These are phyloP conservation scores for Rhorus exstirpatorius DNA, from an alignment of 2,888 invertebrate species.

Conservation along the genomic window DNA sequence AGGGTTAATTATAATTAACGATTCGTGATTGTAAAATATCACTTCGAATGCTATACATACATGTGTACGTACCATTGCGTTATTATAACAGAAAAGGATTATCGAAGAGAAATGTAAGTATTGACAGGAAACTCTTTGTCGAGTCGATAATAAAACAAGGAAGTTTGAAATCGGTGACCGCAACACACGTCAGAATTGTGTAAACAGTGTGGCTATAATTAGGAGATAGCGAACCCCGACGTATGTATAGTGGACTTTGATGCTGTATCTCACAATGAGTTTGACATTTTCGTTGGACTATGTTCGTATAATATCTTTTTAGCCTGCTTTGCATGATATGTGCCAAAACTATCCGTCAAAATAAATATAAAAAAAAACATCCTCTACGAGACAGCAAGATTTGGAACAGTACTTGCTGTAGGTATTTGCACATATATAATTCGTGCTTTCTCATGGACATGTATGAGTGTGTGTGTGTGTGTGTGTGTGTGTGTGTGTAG, in stretches of 20 bases:
- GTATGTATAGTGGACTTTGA: constrained; percentile 15
- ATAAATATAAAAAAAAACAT: constrained; percentile 10
- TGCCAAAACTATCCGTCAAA: constrained; percentile 24
- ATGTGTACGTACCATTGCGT: too few species aligned
- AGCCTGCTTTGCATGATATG: neutral
- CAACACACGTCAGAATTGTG: neutral
- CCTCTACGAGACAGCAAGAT: neutral
- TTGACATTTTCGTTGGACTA: neutral
- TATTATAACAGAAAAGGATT: too few species aligned
- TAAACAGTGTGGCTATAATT: neutral
- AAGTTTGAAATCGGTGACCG: neutral
- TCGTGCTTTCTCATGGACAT: too few species aligned
- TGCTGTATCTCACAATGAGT: constrained; percentile 17
- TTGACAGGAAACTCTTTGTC: neutral
- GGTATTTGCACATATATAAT: neutral
- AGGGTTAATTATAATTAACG: too few species aligned
- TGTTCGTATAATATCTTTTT: neutral
- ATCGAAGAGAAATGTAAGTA: neutral
- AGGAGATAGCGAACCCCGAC: neutral
- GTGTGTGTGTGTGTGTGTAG: neutral
- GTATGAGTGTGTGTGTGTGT: neutral
- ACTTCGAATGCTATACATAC: too few species aligned
- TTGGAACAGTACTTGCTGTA: neutral
- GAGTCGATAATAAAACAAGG: neutral
- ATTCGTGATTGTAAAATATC: too few species aligned